A percentile compares a stretch with the other conserved stretches of the same genome.
phyloP scores from a whole-genome alignment of 1,140 invertebrate genomes.

The Rhagoletis zephyria region DNA sequence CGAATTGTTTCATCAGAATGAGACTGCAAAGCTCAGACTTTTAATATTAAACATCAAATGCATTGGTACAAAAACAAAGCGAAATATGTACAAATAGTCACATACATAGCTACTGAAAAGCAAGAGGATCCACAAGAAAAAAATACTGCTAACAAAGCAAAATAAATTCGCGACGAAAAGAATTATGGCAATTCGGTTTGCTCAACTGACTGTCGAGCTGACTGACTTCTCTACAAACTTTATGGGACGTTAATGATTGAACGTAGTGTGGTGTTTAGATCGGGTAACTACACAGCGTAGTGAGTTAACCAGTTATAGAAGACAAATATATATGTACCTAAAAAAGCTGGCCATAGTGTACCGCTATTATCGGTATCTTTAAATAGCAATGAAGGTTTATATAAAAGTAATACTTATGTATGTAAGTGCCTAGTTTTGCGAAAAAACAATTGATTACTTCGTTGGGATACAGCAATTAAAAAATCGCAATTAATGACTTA shows the following conservation, averaged over 20 bases:
- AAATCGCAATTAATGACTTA: not conserved
- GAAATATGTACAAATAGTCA: not conserved
- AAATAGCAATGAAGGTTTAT: not conserved
- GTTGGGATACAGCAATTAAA: not conserved
- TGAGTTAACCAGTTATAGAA: slow-evolving; percentile 15
- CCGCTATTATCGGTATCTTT: not conserved
- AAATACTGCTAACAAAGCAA: slow-evolving; percentile 33
- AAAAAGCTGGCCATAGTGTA: not conserved
- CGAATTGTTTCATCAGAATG: not conserved
- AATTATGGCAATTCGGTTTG: slow-evolving; percentile 38
- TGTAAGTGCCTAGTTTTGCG: not conserved
- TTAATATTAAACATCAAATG: not conserved
- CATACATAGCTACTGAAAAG: slow-evolving; percentile 4
- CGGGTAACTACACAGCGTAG: not conserved
- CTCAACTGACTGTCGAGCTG: not conserved
- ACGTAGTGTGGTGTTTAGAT: not conserved
- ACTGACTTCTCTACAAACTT: not conserved
- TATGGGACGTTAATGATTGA: too few relatives aligned
- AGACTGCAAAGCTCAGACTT: not conserved
- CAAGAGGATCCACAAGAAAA: not conserved
- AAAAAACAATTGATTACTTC: slow-evolving; percentile 8
- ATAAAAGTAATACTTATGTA: not conserved
- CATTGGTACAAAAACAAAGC: not conserved
- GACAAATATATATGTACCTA: not conserved
- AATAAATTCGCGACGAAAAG: slow-evolving; percentile 29